Conservation (phyloP, 2,113 vertebrate genomes). For the Tenebrosternarchus preto region DNA sequence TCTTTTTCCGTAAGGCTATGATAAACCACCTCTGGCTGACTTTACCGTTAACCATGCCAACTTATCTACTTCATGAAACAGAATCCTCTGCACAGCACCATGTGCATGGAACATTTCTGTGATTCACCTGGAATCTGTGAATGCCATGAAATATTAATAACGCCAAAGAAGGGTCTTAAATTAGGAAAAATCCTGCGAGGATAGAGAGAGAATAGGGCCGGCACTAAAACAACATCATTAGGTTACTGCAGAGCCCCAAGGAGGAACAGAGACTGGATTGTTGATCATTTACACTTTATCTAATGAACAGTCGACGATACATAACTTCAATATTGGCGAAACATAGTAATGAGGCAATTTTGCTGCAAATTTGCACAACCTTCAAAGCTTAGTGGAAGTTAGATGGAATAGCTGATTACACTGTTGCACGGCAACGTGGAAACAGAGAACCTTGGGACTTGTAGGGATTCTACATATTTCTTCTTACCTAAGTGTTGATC, state of each 20-base stretch:
- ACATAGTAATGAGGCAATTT: constrained; percentile 61
- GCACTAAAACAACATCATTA: constrained; percentile 65
- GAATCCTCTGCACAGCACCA: neutral
- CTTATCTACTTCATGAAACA: constrained; percentile 10
- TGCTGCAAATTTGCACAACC: constrained; percentile 53
- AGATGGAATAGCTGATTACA: constrained; percentile 47
- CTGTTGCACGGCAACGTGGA: constrained; percentile 29
- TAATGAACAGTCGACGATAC: constrained; percentile 60
- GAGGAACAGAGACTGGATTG: constrained; percentile 56
- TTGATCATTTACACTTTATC: constrained; percentile 62
- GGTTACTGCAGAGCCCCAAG: constrained; percentile 55
- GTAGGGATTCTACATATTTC: neutral
- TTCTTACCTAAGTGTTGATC: constrained; percentile 1
- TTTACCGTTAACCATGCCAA: neutral
- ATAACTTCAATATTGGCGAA: constrained; percentile 62
- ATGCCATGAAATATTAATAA: constrained; percentile 61
- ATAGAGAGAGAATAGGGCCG: constrained; percentile 50
- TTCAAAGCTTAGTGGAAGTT: constrained; percentile 52
- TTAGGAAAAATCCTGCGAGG: constrained; percentile 53
- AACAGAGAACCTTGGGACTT: constrained; percentile 35
- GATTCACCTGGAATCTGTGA: constrained; percentile 51
- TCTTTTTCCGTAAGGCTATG: neutral
- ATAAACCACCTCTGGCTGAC: constrained; percentile 2
- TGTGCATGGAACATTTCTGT: constrained; percentile 24
- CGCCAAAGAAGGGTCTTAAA: constrained; percentile 54